Evolutionary conservation across 2,888 invertebrate genomes (phyloP).

Genomic region (Sinotaia quadrata): DNA sequence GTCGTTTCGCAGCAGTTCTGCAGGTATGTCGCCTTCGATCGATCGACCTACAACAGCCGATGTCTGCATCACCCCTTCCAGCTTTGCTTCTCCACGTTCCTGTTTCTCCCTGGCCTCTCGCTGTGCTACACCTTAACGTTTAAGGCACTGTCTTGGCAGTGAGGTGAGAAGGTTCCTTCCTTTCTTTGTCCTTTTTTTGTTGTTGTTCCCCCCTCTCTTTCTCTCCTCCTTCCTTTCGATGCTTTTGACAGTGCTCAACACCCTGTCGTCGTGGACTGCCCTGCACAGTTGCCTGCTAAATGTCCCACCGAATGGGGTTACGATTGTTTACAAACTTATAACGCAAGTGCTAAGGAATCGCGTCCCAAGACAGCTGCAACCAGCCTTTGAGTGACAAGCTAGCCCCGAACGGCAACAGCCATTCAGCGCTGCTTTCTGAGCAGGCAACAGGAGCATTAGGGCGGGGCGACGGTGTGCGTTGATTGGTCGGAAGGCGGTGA

Average conservation of each 20-base stretch:
- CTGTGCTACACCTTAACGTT: neutral
- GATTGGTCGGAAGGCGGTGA: constrained; percentile 40
- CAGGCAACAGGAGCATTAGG: constrained; percentile 9
- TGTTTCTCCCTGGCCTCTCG: neutral
- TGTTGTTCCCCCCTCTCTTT: neutral
- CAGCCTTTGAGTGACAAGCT: constrained; percentile 17
- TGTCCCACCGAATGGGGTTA: constrained; percentile 55
- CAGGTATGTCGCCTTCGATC: too few relatives aligned
- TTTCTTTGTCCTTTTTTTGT: neutral
- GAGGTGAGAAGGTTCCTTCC: neutral
- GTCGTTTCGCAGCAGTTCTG: too few relatives aligned
- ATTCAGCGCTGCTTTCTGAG: constrained; percentile 36
- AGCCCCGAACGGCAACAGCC: constrained; percentile 31
- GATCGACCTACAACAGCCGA: too few relatives aligned
- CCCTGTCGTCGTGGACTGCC: neutral
- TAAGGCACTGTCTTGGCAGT: neutral
- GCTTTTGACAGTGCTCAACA: neutral
- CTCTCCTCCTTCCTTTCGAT: neutral
- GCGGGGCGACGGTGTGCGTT: constrained; percentile 37
- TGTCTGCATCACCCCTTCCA: too few relatives aligned
- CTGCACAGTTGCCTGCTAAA: constrained; percentile 48
- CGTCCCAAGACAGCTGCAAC: neutral
- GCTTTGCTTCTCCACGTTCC: neutral
- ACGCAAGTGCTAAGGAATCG: constrained; percentile 51
- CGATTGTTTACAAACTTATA: constrained; percentile 62